Evolutionary conservation across 2,888 invertebrate species (phyloP).

Genomic region (Caenorhabditis japonica): DNA sequence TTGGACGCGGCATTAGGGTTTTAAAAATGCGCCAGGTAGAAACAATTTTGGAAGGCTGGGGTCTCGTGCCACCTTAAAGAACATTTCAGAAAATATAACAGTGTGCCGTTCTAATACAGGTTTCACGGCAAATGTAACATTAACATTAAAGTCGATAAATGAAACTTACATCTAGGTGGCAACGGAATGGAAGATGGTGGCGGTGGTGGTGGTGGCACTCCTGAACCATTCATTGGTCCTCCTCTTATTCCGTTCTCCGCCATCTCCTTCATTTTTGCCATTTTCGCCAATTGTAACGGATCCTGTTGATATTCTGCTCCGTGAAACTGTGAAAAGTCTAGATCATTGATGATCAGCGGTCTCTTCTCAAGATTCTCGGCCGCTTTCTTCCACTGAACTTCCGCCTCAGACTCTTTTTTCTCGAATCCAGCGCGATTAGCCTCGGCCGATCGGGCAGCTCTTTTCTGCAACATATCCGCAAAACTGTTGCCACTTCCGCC

Average conservation of each 20-base stretch:
- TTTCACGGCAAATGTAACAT: too few species aligned
- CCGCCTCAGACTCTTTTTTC: conserved; percentile 79
- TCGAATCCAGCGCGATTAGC: conserved; percentile 59
- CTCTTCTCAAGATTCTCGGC: conserved; percentile 78
- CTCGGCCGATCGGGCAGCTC: conserved; percentile 70
- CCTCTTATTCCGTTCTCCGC: conserved; percentile 31
- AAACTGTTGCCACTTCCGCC: conserved; percentile 67
- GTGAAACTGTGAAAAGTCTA: conserved; percentile 94
- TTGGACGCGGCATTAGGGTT: too few species aligned
- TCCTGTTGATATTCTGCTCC: conserved; percentile 86
- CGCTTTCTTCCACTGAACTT: conserved; percentile 92
- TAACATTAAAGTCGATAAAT: not conserved
- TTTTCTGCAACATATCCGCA: conserved; percentile 73
- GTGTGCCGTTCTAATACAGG: too few species aligned
- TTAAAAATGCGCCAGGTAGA: too few species aligned
- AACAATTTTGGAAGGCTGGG: too few species aligned
- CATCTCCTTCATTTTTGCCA: conserved; percentile 51
- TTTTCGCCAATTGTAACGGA: conserved; percentile 61
- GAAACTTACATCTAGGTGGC: conserved; percentile 63
- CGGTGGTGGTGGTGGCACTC: conserved; percentile 66
- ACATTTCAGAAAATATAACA: conserved; percentile 1
- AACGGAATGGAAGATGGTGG: conserved; percentile 62
- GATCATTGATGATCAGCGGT: conserved; percentile 87
- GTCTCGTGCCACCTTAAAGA: conserved; percentile 11
- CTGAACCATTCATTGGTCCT: conserved; percentile 36